phyloP scores from a whole-genome alignment of 2,113 vertebrate genomes.

The Rissa tridactyla region DNA sequence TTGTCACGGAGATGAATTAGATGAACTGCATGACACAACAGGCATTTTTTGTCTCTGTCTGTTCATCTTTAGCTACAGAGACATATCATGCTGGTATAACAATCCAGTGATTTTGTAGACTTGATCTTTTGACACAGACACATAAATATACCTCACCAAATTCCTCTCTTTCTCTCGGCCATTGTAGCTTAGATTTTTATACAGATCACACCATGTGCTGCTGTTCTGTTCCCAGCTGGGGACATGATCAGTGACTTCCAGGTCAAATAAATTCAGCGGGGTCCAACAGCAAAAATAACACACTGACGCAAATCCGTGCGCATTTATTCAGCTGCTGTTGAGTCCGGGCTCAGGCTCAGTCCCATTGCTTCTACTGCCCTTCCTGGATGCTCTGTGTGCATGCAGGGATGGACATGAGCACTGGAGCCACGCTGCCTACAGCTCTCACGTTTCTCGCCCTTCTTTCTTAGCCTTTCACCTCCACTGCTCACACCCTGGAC shows the following conservation, averaged over 20 bases:
- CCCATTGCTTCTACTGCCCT: neutral
- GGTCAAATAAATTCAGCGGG: slow-evolving; percentile 22
- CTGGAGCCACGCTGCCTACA: neutral
- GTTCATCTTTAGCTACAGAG: neutral
- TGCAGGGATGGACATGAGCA: neutral
- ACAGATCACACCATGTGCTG: neutral
- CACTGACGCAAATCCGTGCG: neutral
- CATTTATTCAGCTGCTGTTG: neutral
- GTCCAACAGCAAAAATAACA: slow-evolving; percentile 37
- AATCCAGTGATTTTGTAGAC: slow-evolving; percentile 18
- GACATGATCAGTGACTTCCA: slow-evolving; percentile 12
- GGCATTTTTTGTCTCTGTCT: neutral
- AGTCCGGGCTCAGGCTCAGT: neutral
- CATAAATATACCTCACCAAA: neutral
- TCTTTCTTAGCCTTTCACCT: neutral
- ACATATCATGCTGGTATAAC: neutral
- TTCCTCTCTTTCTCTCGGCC: neutral
- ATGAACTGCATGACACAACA: neutral
- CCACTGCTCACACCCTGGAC: neutral
- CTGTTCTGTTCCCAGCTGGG: slow-evolving; percentile 12
- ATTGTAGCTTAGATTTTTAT: slow-evolving; percentile 1
- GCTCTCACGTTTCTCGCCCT: neutral
- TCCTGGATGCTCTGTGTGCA: neutral
- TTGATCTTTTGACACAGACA: slow-evolving; percentile 23
- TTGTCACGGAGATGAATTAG: neutral